Evolutionary conservation across 2,113 vertebrate species (phyloP).

Genomic region (Mormoops blainvillei): DNA sequence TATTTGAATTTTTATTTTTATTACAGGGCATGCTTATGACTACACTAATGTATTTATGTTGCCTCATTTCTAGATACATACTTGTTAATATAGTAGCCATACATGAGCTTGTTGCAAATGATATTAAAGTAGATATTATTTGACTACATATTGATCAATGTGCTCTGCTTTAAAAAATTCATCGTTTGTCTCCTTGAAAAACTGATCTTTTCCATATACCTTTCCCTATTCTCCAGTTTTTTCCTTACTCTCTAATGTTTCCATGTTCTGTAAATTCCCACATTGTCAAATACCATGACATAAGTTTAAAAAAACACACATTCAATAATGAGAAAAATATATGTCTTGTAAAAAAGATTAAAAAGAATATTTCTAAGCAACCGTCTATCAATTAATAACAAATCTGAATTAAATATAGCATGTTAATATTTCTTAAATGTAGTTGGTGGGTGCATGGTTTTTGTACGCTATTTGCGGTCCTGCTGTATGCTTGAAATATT

Average conservation of each 20-base stretch:
- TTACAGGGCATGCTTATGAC: neutral
- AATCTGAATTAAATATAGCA: neutral
- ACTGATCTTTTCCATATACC: neutral
- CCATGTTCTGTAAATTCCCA: neutral
- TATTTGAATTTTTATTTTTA: neutral
- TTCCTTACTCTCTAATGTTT: neutral
- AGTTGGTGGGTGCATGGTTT: neutral
- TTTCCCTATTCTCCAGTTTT: neutral
- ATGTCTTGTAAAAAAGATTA: neutral
- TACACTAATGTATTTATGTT: neutral
- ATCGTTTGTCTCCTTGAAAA: neutral
- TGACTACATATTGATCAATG: neutral
- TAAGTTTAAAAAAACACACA: neutral
- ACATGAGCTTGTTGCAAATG: neutral
- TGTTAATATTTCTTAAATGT: neutral
- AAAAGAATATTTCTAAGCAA: neutral
- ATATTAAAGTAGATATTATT: neutral
- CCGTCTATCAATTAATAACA: neutral
- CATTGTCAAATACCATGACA: neutral
- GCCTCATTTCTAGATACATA: neutral
- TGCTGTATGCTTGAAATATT: neutral
- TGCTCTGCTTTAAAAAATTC: neutral
- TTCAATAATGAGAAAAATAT: neutral
- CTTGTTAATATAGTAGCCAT: neutral
- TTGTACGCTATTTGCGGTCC: neutral